These are phyloP conservation scores for Callocephalon fimbriatum DNA, from an alignment of 2,113 vertebrate genomes.

Conservation along the genomic window DNA sequence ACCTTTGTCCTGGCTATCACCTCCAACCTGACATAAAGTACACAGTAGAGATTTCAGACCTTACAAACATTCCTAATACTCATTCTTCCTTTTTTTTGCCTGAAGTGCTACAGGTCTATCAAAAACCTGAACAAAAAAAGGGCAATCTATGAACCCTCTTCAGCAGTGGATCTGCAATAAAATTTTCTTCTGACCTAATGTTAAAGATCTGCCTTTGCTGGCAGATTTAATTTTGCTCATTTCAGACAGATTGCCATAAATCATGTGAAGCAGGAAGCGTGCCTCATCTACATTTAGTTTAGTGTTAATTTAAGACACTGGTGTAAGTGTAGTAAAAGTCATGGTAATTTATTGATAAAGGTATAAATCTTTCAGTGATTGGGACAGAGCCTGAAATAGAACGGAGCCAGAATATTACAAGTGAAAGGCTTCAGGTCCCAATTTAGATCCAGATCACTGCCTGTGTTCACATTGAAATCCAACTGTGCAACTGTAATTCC, in stretches of 20 bases:
- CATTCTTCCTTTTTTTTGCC: not conserved
- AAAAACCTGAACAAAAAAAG: not conserved
- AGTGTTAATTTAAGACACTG: conserved; percentile 66
- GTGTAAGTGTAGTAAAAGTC: conserved; percentile 65
- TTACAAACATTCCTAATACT: not conserved
- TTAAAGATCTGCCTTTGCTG: conserved; percentile 16
- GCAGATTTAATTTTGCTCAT: conserved; percentile 44
- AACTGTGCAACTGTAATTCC: conserved; percentile 13
- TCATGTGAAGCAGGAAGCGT: conserved; percentile 48
- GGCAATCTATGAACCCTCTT: not conserved
- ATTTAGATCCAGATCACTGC: conserved; percentile 40
- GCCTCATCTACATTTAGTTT: conserved; percentile 56
- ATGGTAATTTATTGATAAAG: conserved; percentile 69
- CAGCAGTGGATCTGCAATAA: not conserved
- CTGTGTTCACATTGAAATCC: conserved; percentile 26
- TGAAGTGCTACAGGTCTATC: not conserved
- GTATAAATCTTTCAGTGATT: conserved; percentile 67
- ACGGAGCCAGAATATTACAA: not conserved
- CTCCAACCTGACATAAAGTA: not conserved
- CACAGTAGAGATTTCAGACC: not conserved
- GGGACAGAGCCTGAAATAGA: conserved; percentile 45
- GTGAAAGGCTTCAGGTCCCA: conserved; percentile 5
- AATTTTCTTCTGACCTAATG: not conserved
- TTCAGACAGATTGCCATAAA: conserved; percentile 32
- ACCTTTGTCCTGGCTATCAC: not conserved